phyloP scores from a whole-genome alignment of 2,888 invertebrate species.

The Athrips mouffetella region DNA sequence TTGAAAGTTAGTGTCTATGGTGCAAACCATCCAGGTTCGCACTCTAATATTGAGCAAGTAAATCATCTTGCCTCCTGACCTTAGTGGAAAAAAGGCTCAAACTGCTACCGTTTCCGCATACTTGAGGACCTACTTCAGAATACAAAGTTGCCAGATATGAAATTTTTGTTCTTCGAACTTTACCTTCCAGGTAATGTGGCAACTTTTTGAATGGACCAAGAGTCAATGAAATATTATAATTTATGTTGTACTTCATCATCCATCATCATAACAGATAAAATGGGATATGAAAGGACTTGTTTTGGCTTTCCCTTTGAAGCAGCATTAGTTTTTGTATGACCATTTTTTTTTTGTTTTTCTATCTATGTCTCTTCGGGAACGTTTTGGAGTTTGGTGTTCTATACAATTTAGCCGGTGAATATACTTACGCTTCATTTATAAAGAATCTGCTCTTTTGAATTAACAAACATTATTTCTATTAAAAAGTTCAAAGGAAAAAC shows the following conservation, averaged over 20 bases:
- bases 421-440: too few species aligned
- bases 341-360: too few species aligned
- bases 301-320: too few species aligned
- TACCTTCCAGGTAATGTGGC: neutral
- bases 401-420: too few species aligned
- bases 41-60: slow-evolving; percentile 54
- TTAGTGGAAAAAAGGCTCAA: slow-evolving; percentile 37
- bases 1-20: neutral
- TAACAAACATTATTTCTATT: neutral
- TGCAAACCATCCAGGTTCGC: slow-evolving; percentile 14
- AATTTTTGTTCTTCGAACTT: slow-evolving; percentile 17
- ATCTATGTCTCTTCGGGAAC: too few species aligned
- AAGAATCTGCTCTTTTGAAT: too few species aligned
- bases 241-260: too few species aligned
- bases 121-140: slow-evolving; percentile 14
- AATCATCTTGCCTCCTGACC: slow-evolving; percentile 54
- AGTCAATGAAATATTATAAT: too few species aligned
- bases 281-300: too few species aligned
- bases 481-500: slow-evolving; percentile 11
- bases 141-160: slow-evolving; percentile 18
- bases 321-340: too few species aligned
- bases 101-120: slow-evolving; percentile 18
- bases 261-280: too few species aligned
- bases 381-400: too few species aligned
- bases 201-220: neutral